Conservation (phyloP, 2,113 vertebrate species). For the Morone saxatilis region DNA sequence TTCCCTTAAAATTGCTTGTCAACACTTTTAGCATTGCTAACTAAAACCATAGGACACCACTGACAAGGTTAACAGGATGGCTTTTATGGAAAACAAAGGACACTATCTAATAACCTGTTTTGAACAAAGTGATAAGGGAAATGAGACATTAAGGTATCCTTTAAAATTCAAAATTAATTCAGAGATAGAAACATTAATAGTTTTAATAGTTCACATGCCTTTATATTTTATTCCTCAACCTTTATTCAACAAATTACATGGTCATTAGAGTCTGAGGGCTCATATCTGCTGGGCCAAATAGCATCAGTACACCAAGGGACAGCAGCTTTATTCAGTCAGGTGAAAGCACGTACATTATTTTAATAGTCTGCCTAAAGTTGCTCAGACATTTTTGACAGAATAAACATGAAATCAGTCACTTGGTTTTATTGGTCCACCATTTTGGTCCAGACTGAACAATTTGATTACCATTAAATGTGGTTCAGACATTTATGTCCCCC, state of each 20-base stretch:
- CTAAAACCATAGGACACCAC: neutral
- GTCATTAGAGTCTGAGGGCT: neutral
- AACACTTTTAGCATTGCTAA: slow-evolving; percentile 8
- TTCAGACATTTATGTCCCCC: neutral
- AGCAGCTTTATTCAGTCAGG: slow-evolving; percentile 15
- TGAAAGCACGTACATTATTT: neutral
- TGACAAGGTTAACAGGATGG: slow-evolving; percentile 12
- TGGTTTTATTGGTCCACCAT: no score
- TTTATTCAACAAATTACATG: slow-evolving; percentile 14
- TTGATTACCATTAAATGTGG: neutral
- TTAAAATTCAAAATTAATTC: slow-evolving; percentile 2
- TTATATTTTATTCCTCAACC: neutral
- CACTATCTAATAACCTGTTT: slow-evolving; percentile 19
- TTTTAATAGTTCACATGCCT: neutral
- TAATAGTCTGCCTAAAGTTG: neutral
- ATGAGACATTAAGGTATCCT: neutral
- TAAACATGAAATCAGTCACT: neutral
- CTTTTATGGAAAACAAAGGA: slow-evolving; percentile 15
- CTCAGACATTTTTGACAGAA: neutral
- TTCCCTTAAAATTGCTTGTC: neutral
- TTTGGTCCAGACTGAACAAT: neutral
- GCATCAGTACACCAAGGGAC: neutral
- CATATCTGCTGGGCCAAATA: neutral
- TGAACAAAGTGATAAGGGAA: neutral
- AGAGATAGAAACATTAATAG: neutral